These are phyloP conservation scores for Drosophila mayaguana DNA, from an alignment of 2,888 invertebrate species.

Conservation along the genomic window DNA sequence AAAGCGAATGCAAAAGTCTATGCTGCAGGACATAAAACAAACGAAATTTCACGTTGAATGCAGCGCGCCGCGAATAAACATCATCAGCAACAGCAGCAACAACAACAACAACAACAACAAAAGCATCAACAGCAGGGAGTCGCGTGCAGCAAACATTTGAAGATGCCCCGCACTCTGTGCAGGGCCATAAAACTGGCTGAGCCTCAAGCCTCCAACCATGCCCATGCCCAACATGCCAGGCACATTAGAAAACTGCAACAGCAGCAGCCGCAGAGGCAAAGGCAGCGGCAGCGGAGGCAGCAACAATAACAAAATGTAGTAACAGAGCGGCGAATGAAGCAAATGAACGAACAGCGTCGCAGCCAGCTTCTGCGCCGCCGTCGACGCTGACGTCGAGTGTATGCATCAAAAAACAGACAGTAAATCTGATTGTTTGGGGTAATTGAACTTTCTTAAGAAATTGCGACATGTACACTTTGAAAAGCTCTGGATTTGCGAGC, in stretches of 20 bases:
- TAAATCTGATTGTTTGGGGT: constrained; percentile 84
- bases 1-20: constrained; percentile 25
- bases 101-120: constrained; percentile 6
- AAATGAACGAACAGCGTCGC: constrained; percentile 59
- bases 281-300: constrained; percentile 15
- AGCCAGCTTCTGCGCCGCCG: constrained; percentile 14
- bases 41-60: constrained; percentile 52
- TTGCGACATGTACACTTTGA: constrained; percentile 84
- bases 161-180: constrained; percentile 58
- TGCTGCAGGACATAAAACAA: constrained; percentile 51
- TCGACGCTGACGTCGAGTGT: constrained; percentile 63
- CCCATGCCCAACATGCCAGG: constrained; percentile 75
- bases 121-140: constrained; percentile 10
- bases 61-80: constrained; percentile 45
- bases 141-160: constrained; percentile 65
- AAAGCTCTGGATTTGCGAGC: constrained; percentile 84
- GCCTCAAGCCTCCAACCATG: constrained; percentile 62
- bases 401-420: constrained; percentile 83
- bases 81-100: constrained; percentile 28
- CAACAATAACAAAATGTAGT: constrained; percentile 33
- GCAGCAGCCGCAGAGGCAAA: constrained; percentile 14
- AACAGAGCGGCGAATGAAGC: constrained; percentile 57
- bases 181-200: constrained; percentile 69
- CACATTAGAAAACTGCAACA: constrained; percentile 77
- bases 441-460: constrained; percentile 85